A percentile compares a stretch with the other conserved stretches of the same genome.
Conservation (phyloP, 2,888 invertebrate species). For the Meloe dianella region DNA sequence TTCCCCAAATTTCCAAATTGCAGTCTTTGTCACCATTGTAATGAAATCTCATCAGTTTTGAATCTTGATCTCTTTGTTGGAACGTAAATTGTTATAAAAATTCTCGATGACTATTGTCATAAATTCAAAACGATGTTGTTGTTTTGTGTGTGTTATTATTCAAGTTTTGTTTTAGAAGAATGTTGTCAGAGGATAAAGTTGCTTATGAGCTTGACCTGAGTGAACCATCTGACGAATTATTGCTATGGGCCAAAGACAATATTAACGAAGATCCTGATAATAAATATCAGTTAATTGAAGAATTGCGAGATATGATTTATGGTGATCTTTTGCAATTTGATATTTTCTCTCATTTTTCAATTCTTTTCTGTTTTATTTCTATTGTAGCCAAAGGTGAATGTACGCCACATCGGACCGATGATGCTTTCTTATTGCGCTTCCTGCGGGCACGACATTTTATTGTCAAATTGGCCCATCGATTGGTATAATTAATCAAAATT, state of each 20-base stretch:
- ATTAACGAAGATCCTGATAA: slow-evolving; percentile 76
- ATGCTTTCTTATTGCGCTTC: slow-evolving; percentile 75
- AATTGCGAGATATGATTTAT: slow-evolving; percentile 76
- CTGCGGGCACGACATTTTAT: slow-evolving; percentile 77
- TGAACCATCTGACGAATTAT: slow-evolving; percentile 70
- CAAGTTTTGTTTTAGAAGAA: neutral
- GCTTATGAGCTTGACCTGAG: slow-evolving; percentile 68
- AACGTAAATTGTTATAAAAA: no score
- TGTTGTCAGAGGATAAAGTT: slow-evolving; percentile 61
- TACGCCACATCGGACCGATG: slow-evolving; percentile 75
- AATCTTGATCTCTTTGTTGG: no score
- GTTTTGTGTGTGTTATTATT: no score
- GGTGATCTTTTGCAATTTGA: slow-evolving; percentile 60
- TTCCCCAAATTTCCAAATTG: no score
- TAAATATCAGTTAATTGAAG: slow-evolving; percentile 70
- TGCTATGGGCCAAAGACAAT: slow-evolving; percentile 70
- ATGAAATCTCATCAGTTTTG: no score
- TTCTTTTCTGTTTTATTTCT: slow-evolving; percentile 21
- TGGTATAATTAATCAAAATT: slow-evolving; percentile 63
- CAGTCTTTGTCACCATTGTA: no score
- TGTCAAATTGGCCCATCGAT: slow-evolving; percentile 72
- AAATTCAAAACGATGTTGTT: no score
- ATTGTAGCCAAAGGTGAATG: slow-evolving; percentile 76
- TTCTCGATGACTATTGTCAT: no score
- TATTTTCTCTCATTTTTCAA: slow-evolving; percentile 5